Evolutionary conservation across 1,140 invertebrate species (phyloP).

Genomic region (Trachymyrmex septentrionalis): DNA sequence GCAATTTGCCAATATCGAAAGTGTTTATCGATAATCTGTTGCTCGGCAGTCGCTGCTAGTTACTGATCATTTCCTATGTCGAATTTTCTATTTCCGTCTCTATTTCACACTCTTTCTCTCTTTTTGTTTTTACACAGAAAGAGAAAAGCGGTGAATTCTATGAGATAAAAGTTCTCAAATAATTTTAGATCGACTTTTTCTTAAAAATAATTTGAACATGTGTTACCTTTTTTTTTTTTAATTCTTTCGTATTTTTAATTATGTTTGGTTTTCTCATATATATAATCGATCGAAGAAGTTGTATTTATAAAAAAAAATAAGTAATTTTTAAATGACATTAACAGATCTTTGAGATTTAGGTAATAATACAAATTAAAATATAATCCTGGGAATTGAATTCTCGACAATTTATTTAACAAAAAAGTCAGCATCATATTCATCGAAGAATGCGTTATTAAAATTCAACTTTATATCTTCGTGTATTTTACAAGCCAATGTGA

Average conservation of each 20-base stretch:
- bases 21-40: constrained; percentile 78
- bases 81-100: neutral
- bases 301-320: too few relatives aligned
- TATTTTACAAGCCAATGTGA: neutral
- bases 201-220: neutral
- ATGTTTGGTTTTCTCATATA: neutral
- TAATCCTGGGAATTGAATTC: neutral
- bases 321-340: neutral
- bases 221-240: neutral
- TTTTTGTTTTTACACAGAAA: neutral
- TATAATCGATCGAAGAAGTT: neutral
- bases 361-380: neutral
- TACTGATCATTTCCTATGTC: constrained; percentile 48
- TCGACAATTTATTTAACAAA: neutral
- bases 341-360: neutral
- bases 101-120: neutral
- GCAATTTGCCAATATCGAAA: constrained; percentile 82
- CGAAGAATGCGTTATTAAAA: neutral
- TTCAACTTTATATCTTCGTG: neutral
- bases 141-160: neutral
- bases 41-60: constrained; percentile 65
- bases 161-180: neutral
- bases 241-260: neutral
- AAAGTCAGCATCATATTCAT: neutral
- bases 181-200: neutral